These are phyloP conservation scores for Phalera bucephala DNA, from an alignment of 2,888 invertebrate genomes.

Conservation along the genomic window DNA sequence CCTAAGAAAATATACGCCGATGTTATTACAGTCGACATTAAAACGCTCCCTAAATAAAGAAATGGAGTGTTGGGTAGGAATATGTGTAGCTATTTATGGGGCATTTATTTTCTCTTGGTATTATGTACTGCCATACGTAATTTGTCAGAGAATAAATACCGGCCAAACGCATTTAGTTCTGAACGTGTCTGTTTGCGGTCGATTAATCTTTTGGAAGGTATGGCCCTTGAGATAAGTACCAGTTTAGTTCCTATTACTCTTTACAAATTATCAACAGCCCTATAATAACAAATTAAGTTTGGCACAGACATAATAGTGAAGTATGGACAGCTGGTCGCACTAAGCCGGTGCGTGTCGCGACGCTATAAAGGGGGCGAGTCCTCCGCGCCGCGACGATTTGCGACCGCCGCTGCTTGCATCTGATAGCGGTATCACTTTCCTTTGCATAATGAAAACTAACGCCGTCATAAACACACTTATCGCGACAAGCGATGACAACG, in stretches of 20 bases:
- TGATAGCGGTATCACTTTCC: conserved; percentile 2
- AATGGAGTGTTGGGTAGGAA: conserved; percentile 7
- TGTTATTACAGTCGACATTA: conserved; percentile 22
- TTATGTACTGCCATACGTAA: too few relatives aligned
- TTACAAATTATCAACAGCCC: too few relatives aligned
- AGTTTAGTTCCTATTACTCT: too few relatives aligned
- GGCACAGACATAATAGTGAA: neutral
- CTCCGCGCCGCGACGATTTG: neutral
- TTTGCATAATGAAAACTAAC: neutral
- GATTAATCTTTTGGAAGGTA: too few relatives aligned
- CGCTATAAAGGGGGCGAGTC: neutral
- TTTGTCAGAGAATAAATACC: too few relatives aligned
- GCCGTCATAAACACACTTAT: conserved; percentile 1
- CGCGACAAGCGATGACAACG: neutral
- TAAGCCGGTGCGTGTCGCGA: neutral
- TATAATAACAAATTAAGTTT: too few relatives aligned
- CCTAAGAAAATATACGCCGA: conserved; percentile 14
- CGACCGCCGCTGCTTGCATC: conserved; percentile 1
- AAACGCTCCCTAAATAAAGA: conserved; percentile 15
- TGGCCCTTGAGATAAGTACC: too few relatives aligned
- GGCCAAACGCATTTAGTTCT: too few relatives aligned
- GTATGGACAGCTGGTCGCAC: neutral
- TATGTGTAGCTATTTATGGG: too few relatives aligned
- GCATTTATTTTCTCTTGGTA: too few relatives aligned
- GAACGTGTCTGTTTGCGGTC: too few relatives aligned